Conservation (phyloP, 1,140 invertebrate species). For the Rhagoletis zephyria region DNA sequence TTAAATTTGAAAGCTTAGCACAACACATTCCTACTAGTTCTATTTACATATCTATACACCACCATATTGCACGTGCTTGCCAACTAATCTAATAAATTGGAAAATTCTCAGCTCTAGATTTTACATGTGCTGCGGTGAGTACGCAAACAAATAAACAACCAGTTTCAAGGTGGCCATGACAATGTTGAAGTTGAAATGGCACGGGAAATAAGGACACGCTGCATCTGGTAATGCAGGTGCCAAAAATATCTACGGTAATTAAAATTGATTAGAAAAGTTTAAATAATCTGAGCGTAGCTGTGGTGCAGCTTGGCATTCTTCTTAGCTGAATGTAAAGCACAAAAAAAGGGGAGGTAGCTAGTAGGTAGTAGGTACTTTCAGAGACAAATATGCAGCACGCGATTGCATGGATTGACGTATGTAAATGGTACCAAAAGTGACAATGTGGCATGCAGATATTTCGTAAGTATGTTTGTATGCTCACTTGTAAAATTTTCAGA, state of each 20-base stretch:
- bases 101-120: not conserved
- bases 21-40: not conserved
- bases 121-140: slow-evolving; percentile 48
- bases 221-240: not conserved
- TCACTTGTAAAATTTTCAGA: not conserved
- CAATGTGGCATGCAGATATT: slow-evolving; percentile 38
- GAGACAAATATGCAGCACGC: slow-evolving; percentile 20
- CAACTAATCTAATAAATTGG: slow-evolving; percentile 30
- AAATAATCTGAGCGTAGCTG: slow-evolving; percentile 58
- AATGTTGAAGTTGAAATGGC: not conserved
- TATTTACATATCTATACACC: not conserved
- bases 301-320: not conserved
- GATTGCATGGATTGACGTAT: not conserved
- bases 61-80: not conserved
- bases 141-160: slow-evolving; percentile 22
- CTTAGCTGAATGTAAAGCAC: not conserved
- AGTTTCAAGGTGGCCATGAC: slow-evolving; percentile 5
- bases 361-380: not conserved
- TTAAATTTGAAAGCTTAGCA: too few relatives aligned
- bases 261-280: slow-evolving; percentile 73
- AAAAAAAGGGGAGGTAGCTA: not conserved
- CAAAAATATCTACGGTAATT: slow-evolving; percentile 69
- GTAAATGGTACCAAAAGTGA: not conserved
- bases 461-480: not conserved
- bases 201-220: not conserved